These are phyloP conservation scores for Bagarius yarrelli DNA, from an alignment of 2,113 vertebrate species.

Conservation along the genomic window DNA sequence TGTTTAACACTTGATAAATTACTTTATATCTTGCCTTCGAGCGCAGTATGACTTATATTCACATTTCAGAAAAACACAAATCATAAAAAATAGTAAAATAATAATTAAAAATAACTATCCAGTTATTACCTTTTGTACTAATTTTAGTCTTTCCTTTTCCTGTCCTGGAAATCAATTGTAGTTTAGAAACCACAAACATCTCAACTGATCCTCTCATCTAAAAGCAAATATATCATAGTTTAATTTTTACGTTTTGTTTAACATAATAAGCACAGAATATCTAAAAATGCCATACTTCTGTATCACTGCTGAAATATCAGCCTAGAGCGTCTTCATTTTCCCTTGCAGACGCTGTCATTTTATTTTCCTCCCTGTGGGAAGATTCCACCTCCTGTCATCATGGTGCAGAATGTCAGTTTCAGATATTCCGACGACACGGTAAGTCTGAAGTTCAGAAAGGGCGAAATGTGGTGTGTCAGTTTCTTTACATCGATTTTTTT, in stretches of 20 bases:
- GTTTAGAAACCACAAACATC: not conserved
- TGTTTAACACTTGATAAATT: not conserved
- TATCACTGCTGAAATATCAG: not conserved
- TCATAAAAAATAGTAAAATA: no score
- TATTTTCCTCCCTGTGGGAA: constrained; percentile 96
- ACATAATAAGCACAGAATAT: not conserved
- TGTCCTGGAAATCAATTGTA: not conserved
- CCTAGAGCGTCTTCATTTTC: not conserved
- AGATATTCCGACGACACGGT: constrained; percentile 87
- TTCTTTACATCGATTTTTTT: no score
- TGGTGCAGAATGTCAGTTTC: constrained; percentile 99
- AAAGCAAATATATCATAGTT: no score
- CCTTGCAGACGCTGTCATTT: constrained; percentile 90
- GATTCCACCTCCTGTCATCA: constrained; percentile 97
- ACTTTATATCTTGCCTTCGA: not conserved
- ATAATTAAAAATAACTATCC: no score
- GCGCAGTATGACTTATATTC: not conserved
- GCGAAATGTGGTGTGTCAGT: not conserved
- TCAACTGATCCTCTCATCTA: no score
- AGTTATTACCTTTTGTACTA: no score
- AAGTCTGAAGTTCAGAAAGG: constrained; percentile 53
- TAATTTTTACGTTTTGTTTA: not conserved
- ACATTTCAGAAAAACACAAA: not conserved
- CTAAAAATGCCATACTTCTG: not conserved
- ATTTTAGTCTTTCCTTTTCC: no score